phyloP scores from a whole-genome alignment of 1,140 invertebrate species.

The Rhagoletis pomonella region DNA sequence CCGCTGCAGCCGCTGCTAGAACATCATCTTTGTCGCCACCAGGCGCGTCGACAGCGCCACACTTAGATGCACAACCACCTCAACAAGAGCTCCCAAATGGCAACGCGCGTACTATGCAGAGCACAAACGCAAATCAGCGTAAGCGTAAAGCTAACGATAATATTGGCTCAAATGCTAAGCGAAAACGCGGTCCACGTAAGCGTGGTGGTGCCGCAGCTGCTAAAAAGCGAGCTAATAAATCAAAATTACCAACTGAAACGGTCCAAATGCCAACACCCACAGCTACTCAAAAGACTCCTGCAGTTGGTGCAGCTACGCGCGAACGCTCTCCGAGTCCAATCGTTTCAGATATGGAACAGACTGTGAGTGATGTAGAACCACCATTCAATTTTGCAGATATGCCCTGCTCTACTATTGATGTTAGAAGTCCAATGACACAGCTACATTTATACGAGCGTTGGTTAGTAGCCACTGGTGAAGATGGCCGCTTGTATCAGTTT shows the following conservation, averaged over 20 bases:
- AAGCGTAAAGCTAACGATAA: background rate
- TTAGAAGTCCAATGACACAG: conserved; percentile 65
- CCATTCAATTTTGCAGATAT: conserved; percentile 51
- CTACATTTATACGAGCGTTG: conserved; percentile 62
- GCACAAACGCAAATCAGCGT: background rate
- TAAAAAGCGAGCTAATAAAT: background rate
- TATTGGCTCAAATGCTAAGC: background rate
- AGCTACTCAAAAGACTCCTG: background rate
- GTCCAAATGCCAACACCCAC: background rate
- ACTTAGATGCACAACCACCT: background rate
- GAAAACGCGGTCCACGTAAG: conserved; percentile 22
- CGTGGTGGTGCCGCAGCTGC: background rate
- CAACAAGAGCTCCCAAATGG: background rate
- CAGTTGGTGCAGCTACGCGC: background rate
- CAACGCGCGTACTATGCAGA: background rate
- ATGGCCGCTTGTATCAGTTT: conserved; percentile 78
- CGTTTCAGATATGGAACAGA: background rate
- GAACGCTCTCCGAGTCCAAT: background rate
- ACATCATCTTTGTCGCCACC: background rate
- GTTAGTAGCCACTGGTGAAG: conserved; percentile 75
- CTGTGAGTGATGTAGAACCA: background rate
- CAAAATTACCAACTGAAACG: background rate
- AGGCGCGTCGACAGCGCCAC: background rate
- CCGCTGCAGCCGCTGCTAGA: background rate
- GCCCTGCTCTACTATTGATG: conserved; percentile 60